A percentile compares a stretch with the other conserved stretches of the same genome.
Conservation (phyloP, 2,113 vertebrate genomes). For the Irena cyanogastra region DNA sequence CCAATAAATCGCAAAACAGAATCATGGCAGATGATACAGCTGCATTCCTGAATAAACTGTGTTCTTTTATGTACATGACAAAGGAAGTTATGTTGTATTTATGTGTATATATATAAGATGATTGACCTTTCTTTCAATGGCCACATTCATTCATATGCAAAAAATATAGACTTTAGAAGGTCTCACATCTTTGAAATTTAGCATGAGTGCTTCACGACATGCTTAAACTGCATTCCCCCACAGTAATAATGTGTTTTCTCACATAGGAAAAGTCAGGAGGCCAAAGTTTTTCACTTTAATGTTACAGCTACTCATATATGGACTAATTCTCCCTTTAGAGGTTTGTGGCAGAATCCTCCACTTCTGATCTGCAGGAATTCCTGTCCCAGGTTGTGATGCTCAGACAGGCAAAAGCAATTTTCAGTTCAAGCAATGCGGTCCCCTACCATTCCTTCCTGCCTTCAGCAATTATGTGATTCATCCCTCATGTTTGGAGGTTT, state of each 20-base stretch:
- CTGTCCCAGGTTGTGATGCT: neutral
- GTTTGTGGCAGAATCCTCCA: neutral
- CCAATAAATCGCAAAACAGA: neutral
- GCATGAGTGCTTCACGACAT: neutral
- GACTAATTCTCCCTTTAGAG: neutral
- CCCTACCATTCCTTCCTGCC: neutral
- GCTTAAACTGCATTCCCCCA: neutral
- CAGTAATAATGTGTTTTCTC: neutral
- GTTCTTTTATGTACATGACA: neutral
- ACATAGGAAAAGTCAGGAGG: neutral
- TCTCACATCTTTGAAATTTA: neutral
- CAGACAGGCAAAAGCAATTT: neutral
- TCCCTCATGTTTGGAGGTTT: neutral
- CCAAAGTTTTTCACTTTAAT: neutral
- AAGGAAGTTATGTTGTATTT: neutral
- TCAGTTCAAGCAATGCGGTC: neutral
- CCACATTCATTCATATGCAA: neutral
- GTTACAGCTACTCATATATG: neutral
- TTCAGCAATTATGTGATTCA: neutral
- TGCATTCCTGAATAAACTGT: neutral
- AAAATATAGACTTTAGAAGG: neutral
- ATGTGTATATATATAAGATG: neutral
- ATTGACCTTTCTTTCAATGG: neutral
- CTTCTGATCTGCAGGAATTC: neutral
- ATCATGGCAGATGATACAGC: neutral